Evolutionary conservation across 2,888 invertebrate genomes (phyloP).

Genomic region (Arge pagana): DNA sequence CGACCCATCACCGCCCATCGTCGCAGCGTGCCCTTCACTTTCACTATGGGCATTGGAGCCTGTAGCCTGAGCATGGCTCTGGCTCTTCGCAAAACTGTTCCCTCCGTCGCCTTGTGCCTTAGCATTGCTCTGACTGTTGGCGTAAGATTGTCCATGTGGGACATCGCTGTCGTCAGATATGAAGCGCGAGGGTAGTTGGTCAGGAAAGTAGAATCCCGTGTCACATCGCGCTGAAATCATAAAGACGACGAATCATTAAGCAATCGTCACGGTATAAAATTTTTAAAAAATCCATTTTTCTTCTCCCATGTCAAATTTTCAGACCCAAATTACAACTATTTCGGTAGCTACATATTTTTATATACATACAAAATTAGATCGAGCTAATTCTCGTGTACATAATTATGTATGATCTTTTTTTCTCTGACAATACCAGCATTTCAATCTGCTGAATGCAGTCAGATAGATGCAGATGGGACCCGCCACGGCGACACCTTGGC

Average conservation of each 20-base stretch:
- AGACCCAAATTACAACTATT: too few species aligned
- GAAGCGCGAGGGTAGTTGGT: constrained; percentile 17
- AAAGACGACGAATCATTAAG: neutral
- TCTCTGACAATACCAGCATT: too few species aligned
- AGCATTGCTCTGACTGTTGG: constrained; percentile 24
- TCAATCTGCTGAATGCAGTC: too few species aligned
- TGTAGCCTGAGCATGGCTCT: neutral
- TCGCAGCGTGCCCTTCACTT: neutral
- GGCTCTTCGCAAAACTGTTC: constrained; percentile 22
- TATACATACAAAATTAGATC: too few species aligned
- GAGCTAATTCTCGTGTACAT: too few species aligned
- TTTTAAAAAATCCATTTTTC: neutral
- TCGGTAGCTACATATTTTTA: too few species aligned
- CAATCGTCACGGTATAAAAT: neutral
- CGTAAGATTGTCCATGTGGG: constrained; percentile 23
- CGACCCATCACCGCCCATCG: neutral
- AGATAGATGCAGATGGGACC: too few species aligned
- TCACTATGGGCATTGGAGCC: neutral
- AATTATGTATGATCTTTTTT: too few species aligned
- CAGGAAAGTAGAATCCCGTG: constrained; percentile 20
- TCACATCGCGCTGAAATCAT: neutral
- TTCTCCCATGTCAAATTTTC: neutral
- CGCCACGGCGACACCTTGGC: too few species aligned
- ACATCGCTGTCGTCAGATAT: constrained; percentile 17
- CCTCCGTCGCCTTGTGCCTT: constrained; percentile 17